Evolutionary conservation across 2,888 invertebrate genomes (phyloP).

Genomic region (Andrena flavipes): DNA sequence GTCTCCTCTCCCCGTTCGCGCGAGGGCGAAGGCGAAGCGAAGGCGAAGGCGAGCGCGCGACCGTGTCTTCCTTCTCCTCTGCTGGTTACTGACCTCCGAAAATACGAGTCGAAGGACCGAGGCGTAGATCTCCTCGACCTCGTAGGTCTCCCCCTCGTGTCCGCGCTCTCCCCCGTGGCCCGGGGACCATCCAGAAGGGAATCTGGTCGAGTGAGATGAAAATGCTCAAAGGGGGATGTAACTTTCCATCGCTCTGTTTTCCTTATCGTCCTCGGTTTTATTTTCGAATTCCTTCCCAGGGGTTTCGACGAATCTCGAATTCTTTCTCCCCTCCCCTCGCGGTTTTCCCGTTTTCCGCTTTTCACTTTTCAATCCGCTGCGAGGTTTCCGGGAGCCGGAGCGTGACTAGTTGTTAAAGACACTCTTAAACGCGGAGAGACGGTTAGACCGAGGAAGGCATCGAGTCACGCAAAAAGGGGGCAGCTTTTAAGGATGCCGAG

Average conservation of each 20-base stretch:
- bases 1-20: slow-evolving; percentile 67
- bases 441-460: background rate
- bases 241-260: background rate
- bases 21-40: too few species aligned
- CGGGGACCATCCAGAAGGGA: background rate
- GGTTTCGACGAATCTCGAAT: too few species aligned
- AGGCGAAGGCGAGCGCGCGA: slow-evolving; percentile 21
- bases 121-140: slow-evolving; percentile 18
- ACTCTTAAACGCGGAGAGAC: background rate
- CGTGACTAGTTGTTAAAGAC: background rate
- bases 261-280: too few species aligned
- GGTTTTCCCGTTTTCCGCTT: background rate
- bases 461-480: slow-evolving; percentile 23
- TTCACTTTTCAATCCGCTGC: slow-evolving; percentile 13
- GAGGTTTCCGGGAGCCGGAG: background rate
- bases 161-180: background rate
- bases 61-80: slow-evolving; percentile 70
- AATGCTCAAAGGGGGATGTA: background rate
- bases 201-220: background rate
- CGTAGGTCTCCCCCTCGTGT: background rate
- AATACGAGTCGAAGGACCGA: slow-evolving; percentile 73
- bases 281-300: too few species aligned
- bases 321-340: too few species aligned
- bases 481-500: background rate
- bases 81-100: slow-evolving; percentile 85